Evolutionary conservation across 2,888 invertebrate species (phyloP).

Genomic region (Cactoblastis cactorum): DNA sequence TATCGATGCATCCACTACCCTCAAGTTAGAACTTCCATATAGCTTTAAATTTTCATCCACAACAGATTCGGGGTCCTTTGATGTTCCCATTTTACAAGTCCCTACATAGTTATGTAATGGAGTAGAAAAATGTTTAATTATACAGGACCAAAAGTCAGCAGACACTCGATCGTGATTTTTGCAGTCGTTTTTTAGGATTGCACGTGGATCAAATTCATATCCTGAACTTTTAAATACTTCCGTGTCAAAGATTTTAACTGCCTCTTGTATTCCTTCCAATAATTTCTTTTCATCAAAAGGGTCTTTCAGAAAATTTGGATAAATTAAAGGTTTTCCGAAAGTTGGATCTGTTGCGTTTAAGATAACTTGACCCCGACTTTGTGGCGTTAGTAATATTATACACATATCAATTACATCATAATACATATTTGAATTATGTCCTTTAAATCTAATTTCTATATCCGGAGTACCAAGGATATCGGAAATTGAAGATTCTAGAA

Average conservation of each 20-base stretch:
- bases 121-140: slow-evolving; percentile 68
- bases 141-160: slow-evolving; percentile 66
- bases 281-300: slow-evolving; percentile 57
- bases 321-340: slow-evolving; percentile 62
- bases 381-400: slow-evolving; percentile 62
- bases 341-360: slow-evolving; percentile 59
- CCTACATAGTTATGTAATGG: slow-evolving; percentile 68
- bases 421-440: slow-evolving; percentile 71
- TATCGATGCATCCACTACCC: slow-evolving; percentile 66
- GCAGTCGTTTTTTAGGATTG: slow-evolving; percentile 62
- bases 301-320: slow-evolving; percentile 66
- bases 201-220: slow-evolving; percentile 61
- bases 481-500: slow-evolving; percentile 57
- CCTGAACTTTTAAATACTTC: slow-evolving; percentile 62
- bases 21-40: slow-evolving; percentile 56
- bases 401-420: slow-evolving; percentile 68
- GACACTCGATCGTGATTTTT: slow-evolving; percentile 60
- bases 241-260: slow-evolving; percentile 66
- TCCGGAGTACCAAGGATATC: slow-evolving; percentile 64
- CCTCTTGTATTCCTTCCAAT: slow-evolving; percentile 62
- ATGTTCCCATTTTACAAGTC: slow-evolving; percentile 69
- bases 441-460: slow-evolving; percentile 65
- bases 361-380: slow-evolving; percentile 63
- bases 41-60: slow-evolving; percentile 58
- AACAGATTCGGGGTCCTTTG: slow-evolving; percentile 58